Percentiles rank a stretch among this genome's conserved stretches.
Evolutionary conservation across 2,888 invertebrate genomes (phyloP).

Genomic region (Odontocerum albicorne): DNA sequence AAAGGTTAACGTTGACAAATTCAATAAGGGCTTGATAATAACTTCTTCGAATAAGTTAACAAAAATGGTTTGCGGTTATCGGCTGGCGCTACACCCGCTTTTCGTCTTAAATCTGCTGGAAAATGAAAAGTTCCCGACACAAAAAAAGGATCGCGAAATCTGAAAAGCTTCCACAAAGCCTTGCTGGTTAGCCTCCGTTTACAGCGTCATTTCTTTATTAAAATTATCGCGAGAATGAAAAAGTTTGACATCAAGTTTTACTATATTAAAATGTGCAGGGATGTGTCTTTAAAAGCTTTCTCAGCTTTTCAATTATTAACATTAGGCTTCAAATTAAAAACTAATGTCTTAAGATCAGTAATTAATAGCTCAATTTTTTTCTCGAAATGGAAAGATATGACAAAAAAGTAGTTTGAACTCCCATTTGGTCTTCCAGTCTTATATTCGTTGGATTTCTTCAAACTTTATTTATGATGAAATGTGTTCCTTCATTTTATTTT

Average conservation of each 20-base stretch:
- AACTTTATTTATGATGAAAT: too few relatives aligned
- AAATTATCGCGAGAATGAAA: too few relatives aligned
- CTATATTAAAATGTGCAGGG: background rate
- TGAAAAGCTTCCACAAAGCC: conserved; percentile 11
- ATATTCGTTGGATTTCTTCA: too few relatives aligned
- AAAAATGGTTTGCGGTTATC: conserved; percentile 17
- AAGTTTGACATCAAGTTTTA: background rate
- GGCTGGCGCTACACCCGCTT: conserved; percentile 10
- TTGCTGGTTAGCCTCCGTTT: conserved; percentile 1
- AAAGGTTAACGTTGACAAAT: conserved; percentile 1
- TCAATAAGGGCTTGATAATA: conserved; percentile 10
- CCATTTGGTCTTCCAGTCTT: too few relatives aligned
- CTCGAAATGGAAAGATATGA: too few relatives aligned
- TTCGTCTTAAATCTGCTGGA: conserved; percentile 24
- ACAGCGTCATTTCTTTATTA: too few relatives aligned
- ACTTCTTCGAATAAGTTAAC: conserved; percentile 10
- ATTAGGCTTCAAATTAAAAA: conserved; percentile 3
- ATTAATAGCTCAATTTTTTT: too few relatives aligned
- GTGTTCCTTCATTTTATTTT: too few relatives aligned
- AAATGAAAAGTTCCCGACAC: conserved; percentile 22
- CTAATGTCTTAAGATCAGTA: too few relatives aligned
- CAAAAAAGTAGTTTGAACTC: too few relatives aligned
- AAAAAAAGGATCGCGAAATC: conserved; percentile 21
- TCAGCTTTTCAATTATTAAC: too few relatives aligned
- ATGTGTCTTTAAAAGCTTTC: too few relatives aligned